These are phyloP conservation scores for Diachasmimorpha longicaudata DNA, from an alignment of 1,140 invertebrate species.

Conservation along the genomic window DNA sequence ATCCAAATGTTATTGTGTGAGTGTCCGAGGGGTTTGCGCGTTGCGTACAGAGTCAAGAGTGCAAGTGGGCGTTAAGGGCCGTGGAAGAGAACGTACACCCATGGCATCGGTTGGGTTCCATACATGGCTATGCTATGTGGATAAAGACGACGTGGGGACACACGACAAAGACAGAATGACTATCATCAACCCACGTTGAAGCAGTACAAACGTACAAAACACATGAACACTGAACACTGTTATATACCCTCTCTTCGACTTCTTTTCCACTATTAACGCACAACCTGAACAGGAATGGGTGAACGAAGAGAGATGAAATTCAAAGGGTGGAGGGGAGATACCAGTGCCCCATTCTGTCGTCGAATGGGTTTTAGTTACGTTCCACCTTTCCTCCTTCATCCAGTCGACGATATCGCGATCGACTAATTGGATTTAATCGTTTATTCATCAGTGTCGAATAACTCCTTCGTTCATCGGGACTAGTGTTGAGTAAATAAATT, in stretches of 20 bases:
- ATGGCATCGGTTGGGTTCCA: slow-evolving; percentile 47
- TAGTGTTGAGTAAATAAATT: no score
- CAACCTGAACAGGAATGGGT: not conserved
- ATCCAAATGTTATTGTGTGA: not conserved
- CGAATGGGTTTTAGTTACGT: slow-evolving; percentile 23
- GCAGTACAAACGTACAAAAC: slow-evolving; percentile 22
- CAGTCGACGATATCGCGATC: not conserved
- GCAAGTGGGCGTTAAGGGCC: slow-evolving; percentile 26
- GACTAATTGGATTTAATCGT: not conserved
- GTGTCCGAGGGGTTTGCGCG: not conserved
- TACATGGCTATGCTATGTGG: slow-evolving; percentile 64
- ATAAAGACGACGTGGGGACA: slow-evolving; percentile 36
- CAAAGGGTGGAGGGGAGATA: not conserved
- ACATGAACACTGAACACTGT: not conserved
- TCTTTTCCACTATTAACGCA: not conserved
- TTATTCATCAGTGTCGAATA: no score
- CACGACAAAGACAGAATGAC: slow-evolving; percentile 35
- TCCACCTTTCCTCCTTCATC: slow-evolving; percentile 26
- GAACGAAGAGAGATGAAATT: not conserved
- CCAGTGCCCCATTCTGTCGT: not conserved
- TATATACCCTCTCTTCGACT: not conserved
- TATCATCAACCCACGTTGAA: slow-evolving; percentile 37
- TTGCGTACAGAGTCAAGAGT: slow-evolving; percentile 22
- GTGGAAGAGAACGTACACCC: slow-evolving; percentile 47
- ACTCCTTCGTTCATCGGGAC: no score